A percentile compares a stretch with the other conserved stretches of the same genome.
phyloP scores from a whole-genome alignment of 2,797 vertebrate species.

The Alcedo quadribrachys region DNA sequence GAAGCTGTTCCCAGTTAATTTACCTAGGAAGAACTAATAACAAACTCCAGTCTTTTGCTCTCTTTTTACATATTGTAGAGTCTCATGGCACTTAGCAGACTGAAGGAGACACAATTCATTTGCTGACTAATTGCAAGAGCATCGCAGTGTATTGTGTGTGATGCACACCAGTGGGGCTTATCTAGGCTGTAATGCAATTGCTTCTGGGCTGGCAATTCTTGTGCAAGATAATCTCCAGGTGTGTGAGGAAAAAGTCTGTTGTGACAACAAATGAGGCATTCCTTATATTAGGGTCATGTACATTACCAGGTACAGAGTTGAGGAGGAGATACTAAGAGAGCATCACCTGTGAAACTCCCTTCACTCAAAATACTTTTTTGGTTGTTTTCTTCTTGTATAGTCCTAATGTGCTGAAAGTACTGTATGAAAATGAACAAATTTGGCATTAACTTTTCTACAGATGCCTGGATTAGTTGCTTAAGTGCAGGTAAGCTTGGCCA shows the following conservation, averaged over 20 bases:
- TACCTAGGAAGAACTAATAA: conserved; percentile 46
- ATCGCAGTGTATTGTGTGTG: not conserved
- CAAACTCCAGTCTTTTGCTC: not conserved
- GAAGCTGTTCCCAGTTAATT: conserved; percentile 45
- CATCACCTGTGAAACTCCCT: not conserved
- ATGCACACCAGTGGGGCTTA: not conserved
- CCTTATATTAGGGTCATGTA: not conserved
- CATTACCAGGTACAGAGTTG: not conserved
- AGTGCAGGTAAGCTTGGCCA: not conserved
- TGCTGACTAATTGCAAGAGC: not conserved
- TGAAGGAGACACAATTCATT: not conserved
- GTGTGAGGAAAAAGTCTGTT: not conserved
- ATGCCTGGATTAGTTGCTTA: not conserved
- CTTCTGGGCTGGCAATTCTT: not conserved
- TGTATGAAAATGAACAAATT: not conserved
- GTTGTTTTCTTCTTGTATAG: not conserved
- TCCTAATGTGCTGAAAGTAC: not conserved
- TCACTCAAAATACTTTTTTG: not conserved
- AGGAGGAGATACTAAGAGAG: not conserved
- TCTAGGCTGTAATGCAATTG: not conserved
- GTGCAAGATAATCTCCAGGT: not conserved
- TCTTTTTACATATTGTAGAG: not conserved
- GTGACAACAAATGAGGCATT: not conserved
- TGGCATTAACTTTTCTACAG: not conserved
- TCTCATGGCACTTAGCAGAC: not conserved